Percentiles rank a stretch among this genome's conserved stretches.
Evolutionary conservation across 2,888 invertebrate genomes (phyloP).

Genomic region (Chrysina gloriosa): DNA sequence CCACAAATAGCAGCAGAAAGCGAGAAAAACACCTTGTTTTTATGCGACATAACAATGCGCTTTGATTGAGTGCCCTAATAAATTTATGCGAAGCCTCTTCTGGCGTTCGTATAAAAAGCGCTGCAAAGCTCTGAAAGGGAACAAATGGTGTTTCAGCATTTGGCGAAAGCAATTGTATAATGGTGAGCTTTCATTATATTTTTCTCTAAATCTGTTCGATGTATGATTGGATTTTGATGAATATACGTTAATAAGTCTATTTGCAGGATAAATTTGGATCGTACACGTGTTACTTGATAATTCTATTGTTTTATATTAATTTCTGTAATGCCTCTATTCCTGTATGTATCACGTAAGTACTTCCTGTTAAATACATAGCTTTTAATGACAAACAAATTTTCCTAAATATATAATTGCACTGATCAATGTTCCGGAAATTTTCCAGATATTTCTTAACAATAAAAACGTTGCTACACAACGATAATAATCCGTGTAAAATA

Average conservation of each 20-base stretch:
- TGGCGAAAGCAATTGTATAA: not conserved
- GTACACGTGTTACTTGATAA: conserved; percentile 3
- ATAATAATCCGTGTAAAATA: too few species aligned
- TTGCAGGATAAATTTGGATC: conserved; percentile 1
- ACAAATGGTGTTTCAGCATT: conserved; percentile 9
- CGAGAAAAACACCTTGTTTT: conserved; percentile 32
- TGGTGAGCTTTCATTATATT: conserved; percentile 7
- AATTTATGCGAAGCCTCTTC: conserved; percentile 15
- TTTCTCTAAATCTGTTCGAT: not conserved
- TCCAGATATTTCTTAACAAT: too few species aligned
- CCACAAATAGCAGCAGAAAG: not conserved
- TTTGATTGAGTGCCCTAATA: conserved; percentile 28
- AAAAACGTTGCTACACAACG: too few species aligned
- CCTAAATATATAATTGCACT: too few species aligned
- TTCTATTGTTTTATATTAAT: not conserved
- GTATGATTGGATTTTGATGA: not conserved
- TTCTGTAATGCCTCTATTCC: conserved; percentile 11
- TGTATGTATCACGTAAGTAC: conserved; percentile 32
- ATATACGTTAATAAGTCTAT: not conserved
- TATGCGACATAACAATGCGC: conserved; percentile 15
- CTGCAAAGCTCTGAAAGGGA: not conserved
- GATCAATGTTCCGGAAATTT: too few species aligned
- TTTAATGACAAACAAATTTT: not conserved
- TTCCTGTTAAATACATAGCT: not conserved
- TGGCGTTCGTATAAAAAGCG: conserved; percentile 19